Conservation (phyloP, 2,113 vertebrate genomes). For the Ornithorhynchus anatinus region DNA sequence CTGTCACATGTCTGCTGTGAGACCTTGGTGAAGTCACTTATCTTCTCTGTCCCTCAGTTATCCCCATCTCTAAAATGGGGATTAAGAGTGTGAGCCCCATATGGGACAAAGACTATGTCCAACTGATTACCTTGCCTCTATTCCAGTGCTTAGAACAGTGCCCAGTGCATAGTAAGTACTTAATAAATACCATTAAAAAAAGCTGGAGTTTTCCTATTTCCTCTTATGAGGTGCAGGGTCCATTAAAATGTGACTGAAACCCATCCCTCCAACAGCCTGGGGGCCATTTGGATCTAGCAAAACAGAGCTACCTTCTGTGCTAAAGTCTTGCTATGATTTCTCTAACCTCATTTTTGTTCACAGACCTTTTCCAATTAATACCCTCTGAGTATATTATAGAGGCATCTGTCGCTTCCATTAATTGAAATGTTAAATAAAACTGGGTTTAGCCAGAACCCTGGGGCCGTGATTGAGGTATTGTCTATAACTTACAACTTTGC, state of each 20-base stretch:
- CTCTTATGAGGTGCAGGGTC: slow-evolving; percentile 17
- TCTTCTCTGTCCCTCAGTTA: no score
- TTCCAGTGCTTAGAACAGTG: no score
- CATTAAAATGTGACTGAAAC: slow-evolving; percentile 34
- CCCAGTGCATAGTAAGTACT: no score
- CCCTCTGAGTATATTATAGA: slow-evolving; percentile 26
- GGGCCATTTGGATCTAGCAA: slow-evolving; percentile 30
- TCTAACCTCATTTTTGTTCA: slow-evolving; percentile 27
- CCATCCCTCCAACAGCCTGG: slow-evolving; percentile 15
- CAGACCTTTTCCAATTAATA: slow-evolving; percentile 41
- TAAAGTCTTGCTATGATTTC: slow-evolving; percentile 28
- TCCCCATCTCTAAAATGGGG: no score
- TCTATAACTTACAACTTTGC: slow-evolving; percentile 9
- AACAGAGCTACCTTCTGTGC: slow-evolving; percentile 25
- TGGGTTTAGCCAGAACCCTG: slow-evolving; percentile 21
- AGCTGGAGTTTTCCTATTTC: slow-evolving; percentile 18
- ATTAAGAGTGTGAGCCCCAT: no score
- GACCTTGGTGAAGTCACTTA: no score
- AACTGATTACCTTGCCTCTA: no score
- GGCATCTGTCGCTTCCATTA: neutral
- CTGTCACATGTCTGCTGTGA: no score
- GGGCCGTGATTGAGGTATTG: neutral
- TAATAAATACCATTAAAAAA: no score
- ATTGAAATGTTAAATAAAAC: slow-evolving; percentile 12
- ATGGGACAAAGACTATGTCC: no score